Evolutionary conservation across 64 coral and sea anemone species (phyloP).

Genomic region (Hydrozoanthus tunicans): DNA sequence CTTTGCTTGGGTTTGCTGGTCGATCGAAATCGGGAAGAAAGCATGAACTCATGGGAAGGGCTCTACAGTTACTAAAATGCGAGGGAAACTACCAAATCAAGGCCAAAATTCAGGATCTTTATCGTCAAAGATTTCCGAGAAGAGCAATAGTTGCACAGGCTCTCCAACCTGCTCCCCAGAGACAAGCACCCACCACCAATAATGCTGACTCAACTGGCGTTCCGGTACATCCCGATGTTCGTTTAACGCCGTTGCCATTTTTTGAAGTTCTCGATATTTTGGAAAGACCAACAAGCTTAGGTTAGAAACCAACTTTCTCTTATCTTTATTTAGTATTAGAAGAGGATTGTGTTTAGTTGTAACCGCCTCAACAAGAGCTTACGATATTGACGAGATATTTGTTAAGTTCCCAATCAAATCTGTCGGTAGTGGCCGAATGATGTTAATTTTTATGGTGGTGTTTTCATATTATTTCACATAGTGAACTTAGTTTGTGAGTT

Average conservation of each 20-base stretch:
- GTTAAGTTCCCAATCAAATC: not conserved
- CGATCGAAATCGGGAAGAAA: conserved; percentile 98
- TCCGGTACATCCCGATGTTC: conserved; percentile 94
- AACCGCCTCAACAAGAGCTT: not conserved
- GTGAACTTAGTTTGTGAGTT: no score
- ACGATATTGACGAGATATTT: not conserved
- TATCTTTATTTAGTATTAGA: not conserved
- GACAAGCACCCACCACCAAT: conserved; percentile 14
- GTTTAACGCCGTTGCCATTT: conserved; percentile 79
- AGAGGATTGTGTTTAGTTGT: not conserved
- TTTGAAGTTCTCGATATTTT: conserved; percentile 95
- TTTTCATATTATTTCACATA: no score
- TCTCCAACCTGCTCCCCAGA: conserved; percentile 31
- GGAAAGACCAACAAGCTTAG: conserved; percentile 91
- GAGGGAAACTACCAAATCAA: conserved; percentile 78
- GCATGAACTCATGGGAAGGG: conserved; percentile 93
- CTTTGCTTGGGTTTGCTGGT: conserved; percentile 89
- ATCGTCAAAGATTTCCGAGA: conserved; percentile 83
- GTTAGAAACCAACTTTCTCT: conserved; percentile 34
- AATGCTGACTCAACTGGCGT: conserved; percentile 63
- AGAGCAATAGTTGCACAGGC: conserved; percentile 61
- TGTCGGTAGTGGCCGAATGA: no score
- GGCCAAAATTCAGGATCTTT: conserved; percentile 88
- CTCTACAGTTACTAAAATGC: conserved; percentile 94
- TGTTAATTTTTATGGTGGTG: no score